Conservation (phyloP, 2,797 vertebrate genomes). For the Thamnophis elegans region DNA sequence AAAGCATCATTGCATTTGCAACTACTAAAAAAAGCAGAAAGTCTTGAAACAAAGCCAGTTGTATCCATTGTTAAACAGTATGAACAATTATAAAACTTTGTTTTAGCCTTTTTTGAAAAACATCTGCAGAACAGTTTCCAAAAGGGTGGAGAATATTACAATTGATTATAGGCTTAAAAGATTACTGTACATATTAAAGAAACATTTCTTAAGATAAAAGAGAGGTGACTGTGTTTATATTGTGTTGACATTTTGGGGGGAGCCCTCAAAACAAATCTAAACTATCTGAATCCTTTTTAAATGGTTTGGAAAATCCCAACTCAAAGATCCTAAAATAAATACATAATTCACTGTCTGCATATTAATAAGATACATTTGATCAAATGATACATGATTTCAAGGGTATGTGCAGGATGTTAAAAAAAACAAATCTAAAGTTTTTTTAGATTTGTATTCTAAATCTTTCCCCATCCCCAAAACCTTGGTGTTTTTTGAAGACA, state of each 20-base stretch:
- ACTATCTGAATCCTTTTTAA: conserved; percentile 3
- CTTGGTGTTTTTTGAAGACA: not conserved
- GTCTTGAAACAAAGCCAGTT: conserved; percentile 52
- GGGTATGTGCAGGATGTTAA: not conserved
- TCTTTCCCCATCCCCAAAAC: too few species aligned
- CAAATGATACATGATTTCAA: not conserved
- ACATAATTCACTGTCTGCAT: conserved; percentile 7
- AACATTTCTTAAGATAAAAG: conserved; percentile 30
- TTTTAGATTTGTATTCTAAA: too few species aligned
- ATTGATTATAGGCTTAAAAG: conserved; percentile 28
- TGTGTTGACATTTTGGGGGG: not conserved
- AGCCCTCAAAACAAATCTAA: not conserved
- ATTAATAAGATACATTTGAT: not conserved
- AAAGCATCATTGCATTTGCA: conserved; percentile 43
- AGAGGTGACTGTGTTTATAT: not conserved
- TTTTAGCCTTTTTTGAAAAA: conserved; percentile 37
- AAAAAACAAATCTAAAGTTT: too few species aligned
- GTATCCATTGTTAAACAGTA: conserved; percentile 23
- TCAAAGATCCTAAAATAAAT: not conserved
- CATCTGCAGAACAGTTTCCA: conserved; percentile 43
- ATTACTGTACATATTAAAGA: conserved; percentile 28
- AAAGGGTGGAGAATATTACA: conserved; percentile 27
- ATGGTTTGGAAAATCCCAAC: not conserved
- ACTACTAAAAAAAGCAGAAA: conserved; percentile 30
- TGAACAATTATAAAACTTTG: conserved; percentile 42